phyloP scores from a whole-genome alignment of 2,888 invertebrate species.

The Polymixis flavicincta region DNA sequence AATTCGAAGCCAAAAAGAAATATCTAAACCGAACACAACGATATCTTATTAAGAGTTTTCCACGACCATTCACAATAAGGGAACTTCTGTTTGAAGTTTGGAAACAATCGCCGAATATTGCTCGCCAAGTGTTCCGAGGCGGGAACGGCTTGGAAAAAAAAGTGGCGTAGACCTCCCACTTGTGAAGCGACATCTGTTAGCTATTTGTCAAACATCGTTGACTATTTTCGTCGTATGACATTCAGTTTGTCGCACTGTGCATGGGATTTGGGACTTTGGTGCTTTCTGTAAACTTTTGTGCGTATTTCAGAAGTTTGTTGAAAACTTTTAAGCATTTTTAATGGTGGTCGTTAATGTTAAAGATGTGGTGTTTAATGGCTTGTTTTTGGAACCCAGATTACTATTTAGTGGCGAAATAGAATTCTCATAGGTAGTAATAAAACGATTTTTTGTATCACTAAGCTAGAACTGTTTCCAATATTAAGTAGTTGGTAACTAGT shows the following conservation, averaged over 20 bases:
- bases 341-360: constrained; percentile 24
- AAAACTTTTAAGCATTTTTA: constrained; percentile 39
- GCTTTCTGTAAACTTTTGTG: constrained; percentile 39
- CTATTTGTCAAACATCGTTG: constrained; percentile 89
- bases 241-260: constrained; percentile 77
- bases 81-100: constrained; percentile 64
- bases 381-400: constrained; percentile 28
- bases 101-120: constrained; percentile 67
- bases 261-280: constrained; percentile 57
- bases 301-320: constrained; percentile 36
- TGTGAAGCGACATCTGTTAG: constrained; percentile 83
- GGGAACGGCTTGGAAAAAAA: constrained; percentile 65
- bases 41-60: constrained; percentile 64
- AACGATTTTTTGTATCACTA: constrained; percentile 3
- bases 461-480: not conserved
- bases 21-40: constrained; percentile 49
- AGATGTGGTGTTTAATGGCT: constrained; percentile 32
- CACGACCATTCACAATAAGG: constrained; percentile 57
- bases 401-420: constrained; percentile 7
- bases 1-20: constrained; percentile 53
- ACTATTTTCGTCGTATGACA: constrained; percentile 84
- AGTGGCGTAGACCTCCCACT: constrained; percentile 68
- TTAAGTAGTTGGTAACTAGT: not conserved
- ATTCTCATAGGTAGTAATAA: constrained; percentile 11
- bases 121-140: constrained; percentile 59